A percentile compares a stretch with the other conserved stretches of the same genome.
phyloP scores from a whole-genome alignment of 2,113 vertebrate genomes.

The Nothobranchius kuhntae region DNA sequence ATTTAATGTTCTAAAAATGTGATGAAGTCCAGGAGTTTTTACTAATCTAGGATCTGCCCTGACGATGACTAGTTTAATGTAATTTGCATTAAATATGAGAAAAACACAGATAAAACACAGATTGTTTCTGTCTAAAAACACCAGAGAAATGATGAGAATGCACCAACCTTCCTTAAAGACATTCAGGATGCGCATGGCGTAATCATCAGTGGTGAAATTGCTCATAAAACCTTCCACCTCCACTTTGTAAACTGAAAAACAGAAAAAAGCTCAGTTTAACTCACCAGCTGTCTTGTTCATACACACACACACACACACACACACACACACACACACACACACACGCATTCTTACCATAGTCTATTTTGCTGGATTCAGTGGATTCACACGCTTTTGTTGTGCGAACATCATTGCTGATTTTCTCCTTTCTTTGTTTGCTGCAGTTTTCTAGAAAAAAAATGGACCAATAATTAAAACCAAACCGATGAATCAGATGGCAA shows the following conservation, averaged over 20 bases:
- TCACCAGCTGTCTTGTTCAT: background rate
- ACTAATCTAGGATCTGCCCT: background rate
- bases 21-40: background rate
- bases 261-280: background rate
- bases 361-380: background rate
- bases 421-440: constrained; percentile 13
- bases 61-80: background rate
- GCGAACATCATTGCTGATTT: background rate
- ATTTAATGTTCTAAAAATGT: background rate
- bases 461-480: background rate
- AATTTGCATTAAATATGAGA: background rate
- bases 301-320: background rate
- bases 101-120: background rate
- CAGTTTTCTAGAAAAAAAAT: constrained; percentile 80
- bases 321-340: background rate
- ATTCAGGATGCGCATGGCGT: constrained; percentile 28
- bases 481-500: too few species aligned
- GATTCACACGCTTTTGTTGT: background rate
- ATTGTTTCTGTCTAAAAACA: background rate
- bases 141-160: background rate
- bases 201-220: constrained; percentile 39
- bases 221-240: background rate
- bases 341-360: background rate
- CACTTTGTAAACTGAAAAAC: constrained; percentile 10
- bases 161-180: constrained; percentile 63